Conservation (phyloP, 1,140 invertebrate genomes). For the Apis florea region DNA sequence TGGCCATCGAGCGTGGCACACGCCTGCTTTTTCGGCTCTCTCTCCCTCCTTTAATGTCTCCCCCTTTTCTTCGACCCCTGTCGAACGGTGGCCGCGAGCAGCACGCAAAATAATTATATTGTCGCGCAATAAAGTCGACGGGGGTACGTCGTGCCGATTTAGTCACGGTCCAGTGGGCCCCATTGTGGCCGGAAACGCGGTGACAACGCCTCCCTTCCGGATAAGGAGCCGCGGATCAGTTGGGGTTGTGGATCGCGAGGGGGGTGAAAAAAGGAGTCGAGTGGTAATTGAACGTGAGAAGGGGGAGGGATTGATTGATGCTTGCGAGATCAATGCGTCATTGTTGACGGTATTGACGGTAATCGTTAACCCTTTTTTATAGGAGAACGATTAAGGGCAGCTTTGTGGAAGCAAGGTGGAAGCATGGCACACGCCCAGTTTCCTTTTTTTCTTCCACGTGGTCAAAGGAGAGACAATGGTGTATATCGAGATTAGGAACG, state of each 20-base stretch:
- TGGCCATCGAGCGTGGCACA: constrained; percentile 47
- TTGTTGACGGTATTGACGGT: constrained; percentile 36
- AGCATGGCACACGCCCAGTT: constrained; percentile 56
- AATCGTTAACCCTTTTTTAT: constrained; percentile 48
- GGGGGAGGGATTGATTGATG: not conserved
- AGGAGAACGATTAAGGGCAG: not conserved
- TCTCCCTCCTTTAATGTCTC: not conserved
- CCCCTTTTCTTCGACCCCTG: not conserved
- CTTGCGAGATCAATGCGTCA: too few relatives aligned
- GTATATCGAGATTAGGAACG: constrained; percentile 30
- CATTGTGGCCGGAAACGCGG: constrained; percentile 44
- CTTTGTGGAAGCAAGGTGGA: constrained; percentile 48
- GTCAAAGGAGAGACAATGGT: constrained; percentile 51
- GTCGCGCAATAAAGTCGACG: constrained; percentile 72
- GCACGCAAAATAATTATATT: constrained; percentile 73
- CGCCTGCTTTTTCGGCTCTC: constrained; percentile 49
- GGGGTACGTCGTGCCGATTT: constrained; percentile 65
- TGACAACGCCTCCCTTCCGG: constrained; percentile 28
- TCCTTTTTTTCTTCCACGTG: constrained; percentile 21
- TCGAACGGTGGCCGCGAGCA: constrained; percentile 15
- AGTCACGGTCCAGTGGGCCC: constrained; percentile 58
- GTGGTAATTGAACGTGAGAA: constrained; percentile 36
- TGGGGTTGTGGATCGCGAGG: not conserved
- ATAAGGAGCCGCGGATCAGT: not conserved
- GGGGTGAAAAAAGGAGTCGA: not conserved